A percentile compares a stretch with the other conserved stretches of the same genome.
phyloP scores from a whole-genome alignment of 2,888 invertebrate species.

The Acheta domesticus region DNA sequence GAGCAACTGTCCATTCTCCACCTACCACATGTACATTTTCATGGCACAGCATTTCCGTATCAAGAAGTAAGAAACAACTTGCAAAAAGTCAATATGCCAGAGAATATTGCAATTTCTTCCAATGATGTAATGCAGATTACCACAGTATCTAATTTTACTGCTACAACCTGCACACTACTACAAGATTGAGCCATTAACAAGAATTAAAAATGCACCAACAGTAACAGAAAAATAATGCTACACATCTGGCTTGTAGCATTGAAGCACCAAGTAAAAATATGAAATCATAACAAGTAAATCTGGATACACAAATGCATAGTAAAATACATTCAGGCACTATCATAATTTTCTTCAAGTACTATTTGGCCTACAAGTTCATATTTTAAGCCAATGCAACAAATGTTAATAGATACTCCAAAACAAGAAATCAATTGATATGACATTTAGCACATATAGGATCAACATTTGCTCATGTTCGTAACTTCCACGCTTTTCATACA shows the following conservation, averaged over 20 bases:
- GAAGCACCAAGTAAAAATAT: slow-evolving; percentile 4
- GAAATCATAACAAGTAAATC: background rate
- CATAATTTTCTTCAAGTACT: background rate
- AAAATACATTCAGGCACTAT: slow-evolving; percentile 18
- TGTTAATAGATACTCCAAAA: background rate
- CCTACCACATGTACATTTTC: background rate
- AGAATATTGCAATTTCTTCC: background rate
- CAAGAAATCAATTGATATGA: background rate
- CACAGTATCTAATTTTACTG: background rate
- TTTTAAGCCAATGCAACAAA: background rate
- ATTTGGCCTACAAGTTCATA: background rate
- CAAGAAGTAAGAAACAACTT: background rate
- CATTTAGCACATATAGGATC: background rate
- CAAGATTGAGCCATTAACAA: slow-evolving; percentile 9
- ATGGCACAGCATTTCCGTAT: background rate
- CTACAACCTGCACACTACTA: slow-evolving; percentile 8
- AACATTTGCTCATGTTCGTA: background rate
- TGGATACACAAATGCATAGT: slow-evolving; percentile 3
- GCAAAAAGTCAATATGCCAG: background rate
- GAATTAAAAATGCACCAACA: slow-evolving; percentile 11
- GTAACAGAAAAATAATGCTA: background rate
- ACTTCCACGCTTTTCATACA: slow-evolving; percentile 10
- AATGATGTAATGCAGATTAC: background rate
- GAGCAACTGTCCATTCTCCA: background rate
- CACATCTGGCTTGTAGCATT: background rate